These are phyloP conservation scores for Agonopterix arenella DNA, from an alignment of 2,888 invertebrate genomes.

Conservation along the genomic window DNA sequence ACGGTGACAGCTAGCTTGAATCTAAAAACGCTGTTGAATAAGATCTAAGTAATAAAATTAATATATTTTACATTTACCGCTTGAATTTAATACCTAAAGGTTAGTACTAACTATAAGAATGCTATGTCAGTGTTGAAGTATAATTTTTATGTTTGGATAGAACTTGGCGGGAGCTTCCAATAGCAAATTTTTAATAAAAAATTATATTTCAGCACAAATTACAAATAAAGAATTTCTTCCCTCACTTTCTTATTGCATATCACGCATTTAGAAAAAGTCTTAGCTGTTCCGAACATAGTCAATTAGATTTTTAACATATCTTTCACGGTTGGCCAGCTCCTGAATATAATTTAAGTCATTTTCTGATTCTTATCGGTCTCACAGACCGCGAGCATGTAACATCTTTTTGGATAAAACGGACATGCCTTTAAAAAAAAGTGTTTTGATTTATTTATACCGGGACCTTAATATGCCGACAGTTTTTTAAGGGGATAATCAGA, in stretches of 20 bases:
- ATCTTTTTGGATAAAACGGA: not conserved
- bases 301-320: constrained; percentile 57
- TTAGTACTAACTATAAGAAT: constrained; percentile 42
- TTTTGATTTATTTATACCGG: too few relatives aligned
- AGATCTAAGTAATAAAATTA: constrained; percentile 25
- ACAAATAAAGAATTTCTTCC: constrained; percentile 38
- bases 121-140: constrained; percentile 53
- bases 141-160: constrained; percentile 20
- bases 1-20: constrained; percentile 27
- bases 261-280: constrained; percentile 49
- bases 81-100: constrained; percentile 50
- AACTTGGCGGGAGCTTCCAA: not conserved
- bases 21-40: constrained; percentile 34
- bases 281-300: constrained; percentile 40
- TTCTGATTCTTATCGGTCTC: not conserved
- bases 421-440: not conserved
- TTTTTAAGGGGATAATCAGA: too few relatives aligned
- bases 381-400: not conserved
- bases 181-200: not conserved
- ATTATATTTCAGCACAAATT: constrained; percentile 46
- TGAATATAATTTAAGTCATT: not conserved
- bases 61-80: constrained; percentile 36
- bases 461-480: too few relatives aligned
- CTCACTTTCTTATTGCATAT: constrained; percentile 63
- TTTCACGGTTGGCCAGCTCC: constrained; percentile 1